Evolutionary conservation across 2,113 vertebrate species (phyloP).

Genomic region (Limanda limanda): DNA sequence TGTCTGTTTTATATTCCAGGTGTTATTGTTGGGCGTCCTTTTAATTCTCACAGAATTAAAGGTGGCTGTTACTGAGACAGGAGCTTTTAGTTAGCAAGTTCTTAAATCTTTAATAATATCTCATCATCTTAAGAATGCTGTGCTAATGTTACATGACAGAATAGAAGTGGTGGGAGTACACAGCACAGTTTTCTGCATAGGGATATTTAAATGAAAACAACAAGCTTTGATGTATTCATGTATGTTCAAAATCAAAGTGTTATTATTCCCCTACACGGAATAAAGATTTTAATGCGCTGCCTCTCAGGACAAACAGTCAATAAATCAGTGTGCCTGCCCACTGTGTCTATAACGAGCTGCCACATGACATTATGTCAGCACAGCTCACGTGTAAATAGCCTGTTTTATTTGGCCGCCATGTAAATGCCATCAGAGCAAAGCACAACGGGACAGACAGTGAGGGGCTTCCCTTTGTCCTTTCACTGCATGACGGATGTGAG

Average conservation of each 20-base stretch:
- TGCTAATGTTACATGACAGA: neutral
- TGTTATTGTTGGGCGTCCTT: neutral
- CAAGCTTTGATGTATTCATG: neutral
- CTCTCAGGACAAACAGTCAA: slow-evolving; percentile 23
- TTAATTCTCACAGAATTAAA: slow-evolving; percentile 3
- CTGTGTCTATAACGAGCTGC: slow-evolving; percentile 54
- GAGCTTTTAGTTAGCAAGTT: neutral
- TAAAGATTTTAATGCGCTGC: slow-evolving; percentile 8
- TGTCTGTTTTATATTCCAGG: too few relatives aligned
- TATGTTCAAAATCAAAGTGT: slow-evolving; percentile 5
- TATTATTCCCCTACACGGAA: slow-evolving; percentile 17
- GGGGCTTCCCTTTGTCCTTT: slow-evolving; percentile 66
- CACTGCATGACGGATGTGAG: slow-evolving; percentile 61
- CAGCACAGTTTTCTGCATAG: neutral
- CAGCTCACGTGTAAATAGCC: slow-evolving; percentile 61
- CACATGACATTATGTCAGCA: slow-evolving; percentile 61
- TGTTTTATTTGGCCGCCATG: slow-evolving; percentile 72
- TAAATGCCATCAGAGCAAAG: slow-evolving; percentile 65
- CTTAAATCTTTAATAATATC: neutral
- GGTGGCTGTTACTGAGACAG: neutral
- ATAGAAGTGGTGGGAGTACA: too few relatives aligned
- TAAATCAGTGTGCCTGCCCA: slow-evolving; percentile 49
- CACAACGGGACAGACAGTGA: slow-evolving; percentile 36
- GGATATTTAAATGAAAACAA: neutral
- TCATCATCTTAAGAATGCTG: neutral